Evolutionary conservation across 1,140 invertebrate species (phyloP).

Genomic region (Tetramorium alpestre): DNA sequence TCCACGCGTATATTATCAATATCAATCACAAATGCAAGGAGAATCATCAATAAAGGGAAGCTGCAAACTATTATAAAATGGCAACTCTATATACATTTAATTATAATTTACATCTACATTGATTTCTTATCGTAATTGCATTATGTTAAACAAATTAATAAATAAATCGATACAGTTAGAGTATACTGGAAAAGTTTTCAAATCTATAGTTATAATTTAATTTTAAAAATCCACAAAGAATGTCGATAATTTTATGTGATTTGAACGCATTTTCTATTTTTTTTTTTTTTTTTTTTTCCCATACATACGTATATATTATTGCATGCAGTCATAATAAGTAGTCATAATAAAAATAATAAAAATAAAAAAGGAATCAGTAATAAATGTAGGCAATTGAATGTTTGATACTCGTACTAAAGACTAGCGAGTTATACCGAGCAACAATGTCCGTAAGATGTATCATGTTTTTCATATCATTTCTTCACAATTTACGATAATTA

Average conservation of each 20-base stretch:
- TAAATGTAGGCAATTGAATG: constrained; percentile 64
- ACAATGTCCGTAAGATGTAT: constrained; percentile 68
- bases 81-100: constrained; percentile 40
- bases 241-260: constrained; percentile 7
- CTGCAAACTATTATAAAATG: constrained; percentile 2
- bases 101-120: constrained; percentile 12
- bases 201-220: neutral
- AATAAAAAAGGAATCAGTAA: constrained; percentile 67
- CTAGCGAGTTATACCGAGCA: constrained; percentile 8
- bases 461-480: constrained; percentile 20
- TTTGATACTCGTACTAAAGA: constrained; percentile 50
- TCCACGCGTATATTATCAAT: neutral
- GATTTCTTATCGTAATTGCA: neutral
- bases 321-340: constrained; percentile 44
- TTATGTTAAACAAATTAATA: neutral
- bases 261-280: constrained; percentile 17
- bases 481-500: constrained; percentile 34
- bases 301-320: constrained; percentile 36
- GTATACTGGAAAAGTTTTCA: neutral
- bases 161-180: neutral
- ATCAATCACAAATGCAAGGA: constrained; percentile 4
- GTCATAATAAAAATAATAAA: constrained; percentile 39
- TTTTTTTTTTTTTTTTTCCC: constrained; percentile 13
- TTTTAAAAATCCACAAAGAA: neutral
- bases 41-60: constrained; percentile 15